Base-by-base conservation (phyloP, 2,113 vertebrate species). In the Zosterops lateralis region DNA sequence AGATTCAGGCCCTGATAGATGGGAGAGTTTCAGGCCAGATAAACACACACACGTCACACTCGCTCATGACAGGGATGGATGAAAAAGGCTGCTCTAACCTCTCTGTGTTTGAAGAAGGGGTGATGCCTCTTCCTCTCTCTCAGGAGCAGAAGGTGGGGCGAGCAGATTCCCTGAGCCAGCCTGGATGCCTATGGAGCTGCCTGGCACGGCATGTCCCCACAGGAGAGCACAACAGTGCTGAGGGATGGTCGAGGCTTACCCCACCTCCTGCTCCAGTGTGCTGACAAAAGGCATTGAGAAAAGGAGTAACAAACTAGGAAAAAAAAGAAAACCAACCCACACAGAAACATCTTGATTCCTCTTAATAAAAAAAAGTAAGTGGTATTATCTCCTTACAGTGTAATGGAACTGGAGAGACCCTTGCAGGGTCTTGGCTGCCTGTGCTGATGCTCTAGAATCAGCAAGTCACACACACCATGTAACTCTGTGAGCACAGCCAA, bases 321-420 rank as follows among this genome's bases (percentile, higher is more conserved):
- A 42, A 44, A 44, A 58, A 61, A 74, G 15, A 32, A 40, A 25
- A 66, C 15, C 28, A 70, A 48, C 87, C 85, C 87, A 66, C 58
- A 62, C 32, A 91, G 50, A 32, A 90, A 89, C 4, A 68, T 32
- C 17, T 66, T 76, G 91, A 82, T 87, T 93, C 74, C 64, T 73
- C 44, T 84, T 64, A 51, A 53, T 56, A 22, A 24, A 62, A 74
- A 60, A 73, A 48, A 48, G 6, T 26, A 96, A 96, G 96, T 96
- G 96, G 89, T 92, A 93, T 96, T 17, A 72, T 56, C 47, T 82
- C 94, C 93, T 92, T 96, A 96, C 93, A 96, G 93, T 93, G 93
- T 96, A 92, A 92, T 91, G 67, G 91, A 94, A 93, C 93, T 93
- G 90, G 94, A 96, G 54, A 95, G 71, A 87, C 79, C 90, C 92